Evolutionary conservation across 2,113 vertebrate species (phyloP).

Genomic region (Hippocampus abdominalis): DNA sequence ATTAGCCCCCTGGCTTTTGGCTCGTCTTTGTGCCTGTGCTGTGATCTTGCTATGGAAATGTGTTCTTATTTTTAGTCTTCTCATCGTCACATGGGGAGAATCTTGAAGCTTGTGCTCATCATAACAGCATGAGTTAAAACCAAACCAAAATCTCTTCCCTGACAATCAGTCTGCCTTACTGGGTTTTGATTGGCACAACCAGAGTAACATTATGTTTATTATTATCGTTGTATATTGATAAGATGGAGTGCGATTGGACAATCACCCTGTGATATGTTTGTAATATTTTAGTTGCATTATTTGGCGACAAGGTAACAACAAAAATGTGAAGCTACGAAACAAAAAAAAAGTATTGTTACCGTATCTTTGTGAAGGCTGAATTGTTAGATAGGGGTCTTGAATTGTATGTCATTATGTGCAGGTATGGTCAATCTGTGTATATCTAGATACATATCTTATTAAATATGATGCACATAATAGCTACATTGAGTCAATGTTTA

Average conservation of each 20-base stretch:
- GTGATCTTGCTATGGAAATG: slow-evolving; percentile 35
- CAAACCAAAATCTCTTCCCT: not conserved
- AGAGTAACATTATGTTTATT: not conserved
- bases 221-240: too few species aligned
- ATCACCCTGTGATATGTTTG: too few species aligned
- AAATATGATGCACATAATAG: not conserved
- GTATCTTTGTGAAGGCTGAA: not conserved
- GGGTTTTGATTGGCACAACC: not conserved
- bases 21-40: slow-evolving; percentile 38
- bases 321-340: too few species aligned
- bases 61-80: slow-evolving; percentile 28
- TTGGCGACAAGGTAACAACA: not conserved
- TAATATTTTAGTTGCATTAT: too few species aligned
- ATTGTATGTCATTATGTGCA: not conserved
- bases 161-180: not conserved
- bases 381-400: not conserved
- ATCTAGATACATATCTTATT: not conserved
- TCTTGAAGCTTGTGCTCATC: slow-evolving; percentile 33
- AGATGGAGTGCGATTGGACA: too few species aligned
- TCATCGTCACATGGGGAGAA: slow-evolving; percentile 52
- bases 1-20: slow-evolving; percentile 10
- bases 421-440: not conserved
- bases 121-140: slow-evolving; percentile 10
- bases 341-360: not conserved
- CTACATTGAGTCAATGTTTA: too few species aligned